Evolutionary conservation across 2,888 invertebrate genomes (phyloP).

Genomic region (Hyposoter dolosus): DNA sequence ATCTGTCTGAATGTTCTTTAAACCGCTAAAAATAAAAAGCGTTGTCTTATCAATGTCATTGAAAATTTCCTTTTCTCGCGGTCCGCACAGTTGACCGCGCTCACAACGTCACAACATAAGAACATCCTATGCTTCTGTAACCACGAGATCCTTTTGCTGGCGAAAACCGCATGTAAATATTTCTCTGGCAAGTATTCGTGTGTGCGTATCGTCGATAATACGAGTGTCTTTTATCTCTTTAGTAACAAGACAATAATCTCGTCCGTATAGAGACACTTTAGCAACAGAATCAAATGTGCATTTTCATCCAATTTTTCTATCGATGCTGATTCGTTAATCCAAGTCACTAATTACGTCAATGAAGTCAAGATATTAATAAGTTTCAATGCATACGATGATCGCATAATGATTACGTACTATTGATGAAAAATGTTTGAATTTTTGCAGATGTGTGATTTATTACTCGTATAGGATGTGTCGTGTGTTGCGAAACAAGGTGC

Average conservation of each 20-base stretch:
- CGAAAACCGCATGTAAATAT: not conserved
- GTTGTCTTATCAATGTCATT: not conserved
- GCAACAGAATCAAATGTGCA: slow-evolving; percentile 3
- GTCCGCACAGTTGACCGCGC: slow-evolving; percentile 7
- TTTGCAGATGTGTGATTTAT: not conserved
- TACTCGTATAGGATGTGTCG: not conserved
- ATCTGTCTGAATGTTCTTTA: not conserved
- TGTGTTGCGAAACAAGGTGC: not conserved
- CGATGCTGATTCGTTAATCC: not conserved
- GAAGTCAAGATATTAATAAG: not conserved
- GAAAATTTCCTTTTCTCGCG: not conserved
- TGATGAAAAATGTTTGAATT: not conserved
- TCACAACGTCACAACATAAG: not conserved
- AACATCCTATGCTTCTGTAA: slow-evolving; percentile 18
- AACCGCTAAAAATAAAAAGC: not conserved
- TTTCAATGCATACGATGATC: not conserved
- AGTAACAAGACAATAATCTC: slow-evolving; percentile 74
- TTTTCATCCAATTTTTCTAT: not conserved
- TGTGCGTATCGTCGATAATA: slow-evolving; percentile 3
- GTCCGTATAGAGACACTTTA: slow-evolving; percentile 64
- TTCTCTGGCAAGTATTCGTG: too few relatives aligned
- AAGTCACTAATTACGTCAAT: not conserved
- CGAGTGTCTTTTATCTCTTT: slow-evolving; percentile 1
- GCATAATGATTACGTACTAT: not conserved
- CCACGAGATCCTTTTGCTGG: not conserved